Percentiles rank a stretch among this genome's conserved stretches.
Evolutionary conservation across 2,888 invertebrate species (phyloP).

Genomic region (Minunthozetes semirufus): DNA sequence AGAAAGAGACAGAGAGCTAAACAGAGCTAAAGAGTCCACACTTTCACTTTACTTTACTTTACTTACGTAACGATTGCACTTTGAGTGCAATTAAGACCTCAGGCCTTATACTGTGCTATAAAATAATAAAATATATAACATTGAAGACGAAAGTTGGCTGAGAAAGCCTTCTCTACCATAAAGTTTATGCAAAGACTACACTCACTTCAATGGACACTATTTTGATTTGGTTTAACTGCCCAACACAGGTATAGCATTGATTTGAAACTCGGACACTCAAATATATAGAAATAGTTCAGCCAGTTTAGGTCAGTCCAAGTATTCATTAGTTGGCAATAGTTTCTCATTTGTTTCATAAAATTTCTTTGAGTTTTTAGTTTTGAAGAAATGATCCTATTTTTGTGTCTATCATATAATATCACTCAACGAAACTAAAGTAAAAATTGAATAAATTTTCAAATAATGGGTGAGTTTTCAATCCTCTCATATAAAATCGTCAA

Average conservation of each 20-base stretch:
- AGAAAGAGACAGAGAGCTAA: no score
- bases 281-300: neutral
- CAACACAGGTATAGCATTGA: neutral
- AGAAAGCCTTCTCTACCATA: neutral
- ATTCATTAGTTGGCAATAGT: no score
- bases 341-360: no score
- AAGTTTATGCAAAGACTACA: neutral
- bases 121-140: neutral
- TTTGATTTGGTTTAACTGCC: neutral
- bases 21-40: no score
- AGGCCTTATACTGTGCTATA: conserved; percentile 28
- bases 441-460: no score
- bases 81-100: conserved; percentile 24
- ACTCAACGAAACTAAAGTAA: no score
- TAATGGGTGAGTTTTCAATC: no score
- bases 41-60: conserved; percentile 28
- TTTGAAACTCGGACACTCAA: neutral
- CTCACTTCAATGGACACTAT: neutral
- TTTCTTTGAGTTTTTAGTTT: no score
- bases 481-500: no score
- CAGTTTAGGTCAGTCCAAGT: no score
- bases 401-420: no score
- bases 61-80: conserved; percentile 21
- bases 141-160: conserved; percentile 1
- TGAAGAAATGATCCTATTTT: no score